Evolutionary conservation across 2,888 invertebrate species (phyloP), one percentile per base, ranked within the genome.

Genomic region (Dysmachus trigonus): DNA sequence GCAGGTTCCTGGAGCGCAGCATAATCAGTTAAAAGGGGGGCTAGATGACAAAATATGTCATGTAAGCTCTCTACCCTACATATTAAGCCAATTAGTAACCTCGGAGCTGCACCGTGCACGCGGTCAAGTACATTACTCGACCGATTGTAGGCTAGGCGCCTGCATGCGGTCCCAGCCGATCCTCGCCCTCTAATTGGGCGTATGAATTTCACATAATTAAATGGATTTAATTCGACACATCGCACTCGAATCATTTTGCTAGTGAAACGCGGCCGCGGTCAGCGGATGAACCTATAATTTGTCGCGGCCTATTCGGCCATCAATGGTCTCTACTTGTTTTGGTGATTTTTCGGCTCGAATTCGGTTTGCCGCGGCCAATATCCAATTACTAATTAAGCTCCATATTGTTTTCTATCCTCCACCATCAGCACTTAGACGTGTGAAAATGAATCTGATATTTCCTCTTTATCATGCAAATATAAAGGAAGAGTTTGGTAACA

Each of bases 201-300:
- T 77, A 77, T 82, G 81, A 82, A 82, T 82, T 82, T 82, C 53
- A 62, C 81, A 62, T 82, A 62, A 82, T 82, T 82, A 62, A 82
- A 62, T 62, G 53, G 81, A 82, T 62, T 82, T 82, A 82, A 82
- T 82, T 82, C 41, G 62, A 82, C 33, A 53, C 13, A 31, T 62
- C 33, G 62, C 31, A 62, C 33, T 82, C 31, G 18, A 22, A 62
- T 82, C 33, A 53, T 62, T 82, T 62, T 33, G 62, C 13, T 62
- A 22, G 13, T 13, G 33, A 62, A 82, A 62, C 62, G 62, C 8
- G 22, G 22, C 8, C 22, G 62, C 62, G 33, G 35, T 74, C 74
- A 31, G 27, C 2, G 27, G 62, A 62, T 27, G 62, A 62, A 18
- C 10, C 62, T 62, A 62, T 62, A 62, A 62, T 62, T 62, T 62